Base-by-base conservation (phyloP, 2,113 vertebrate genomes). In the Bambusicola thoracicus region DNA sequence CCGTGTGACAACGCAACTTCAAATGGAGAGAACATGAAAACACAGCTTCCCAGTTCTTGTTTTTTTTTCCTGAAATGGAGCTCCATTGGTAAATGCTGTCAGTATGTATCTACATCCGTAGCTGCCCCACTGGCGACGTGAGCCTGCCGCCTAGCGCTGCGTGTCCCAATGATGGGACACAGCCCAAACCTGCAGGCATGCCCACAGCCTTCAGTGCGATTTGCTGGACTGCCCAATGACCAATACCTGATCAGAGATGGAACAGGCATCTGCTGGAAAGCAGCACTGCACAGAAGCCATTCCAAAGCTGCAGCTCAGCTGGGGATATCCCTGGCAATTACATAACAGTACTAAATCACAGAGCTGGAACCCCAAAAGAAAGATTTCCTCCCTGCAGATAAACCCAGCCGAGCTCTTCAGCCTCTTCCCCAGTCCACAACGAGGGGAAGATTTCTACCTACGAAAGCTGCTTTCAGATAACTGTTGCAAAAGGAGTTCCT, bases 341-440 rank as follows among this genome's bases (percentile, higher is more conserved):
- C 53, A 46, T 41, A 48, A 34, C 44, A 3, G 8, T 10, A 40
- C 18, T 46, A 43, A 55, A 59, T 30, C 49, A 16, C 56, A 30
- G 41, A 51, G 41, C 46, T 43, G 44, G 49, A 62, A 59, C 21
- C 11, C 70, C 38, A 11, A 24, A 10, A 68, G 48, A 68, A 58
- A 16, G 7, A 30, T 16, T 34, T 65, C 51, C 53, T 5, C 72
- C 67, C 58, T 46, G 29, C 1, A 6, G 70, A 72, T n/a, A 63
- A 85, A 13, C 46, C 51, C 36, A 1, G 30, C 32, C 43, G 29
- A 13, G 67, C 55, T n/a, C 40, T 72, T n/a, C 36, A 53, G 2
- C 22, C n/a, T 51, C 8, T 46, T 36, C 41, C 40, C 30, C 41
- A 14, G 0, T 3, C 61, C 1, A 0, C 2, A 38, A 32, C 0